Evolutionary conservation across 2,113 vertebrate species (phyloP).

Genomic region (Phoxinus phoxinus): DNA sequence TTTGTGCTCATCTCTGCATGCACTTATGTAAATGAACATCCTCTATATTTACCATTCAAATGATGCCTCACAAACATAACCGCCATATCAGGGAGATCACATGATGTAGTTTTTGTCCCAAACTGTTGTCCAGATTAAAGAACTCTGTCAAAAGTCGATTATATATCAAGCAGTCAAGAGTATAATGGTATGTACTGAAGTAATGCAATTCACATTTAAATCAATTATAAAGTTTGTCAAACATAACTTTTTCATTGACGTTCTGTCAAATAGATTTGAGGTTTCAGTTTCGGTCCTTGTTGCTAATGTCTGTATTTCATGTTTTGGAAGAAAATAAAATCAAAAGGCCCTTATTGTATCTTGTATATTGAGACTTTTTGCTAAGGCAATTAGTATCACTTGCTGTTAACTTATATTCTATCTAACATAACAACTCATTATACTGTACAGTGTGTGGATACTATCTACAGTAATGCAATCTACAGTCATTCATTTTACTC

Average conservation of each 20-base stretch:
- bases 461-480: not conserved
- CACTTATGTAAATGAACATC: slow-evolving; percentile 36
- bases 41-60: slow-evolving; percentile 60
- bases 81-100: not conserved
- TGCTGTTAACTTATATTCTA: too few species aligned
- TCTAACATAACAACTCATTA: not conserved
- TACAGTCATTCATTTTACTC: not conserved
- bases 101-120: not conserved
- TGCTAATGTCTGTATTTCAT: not conserved
- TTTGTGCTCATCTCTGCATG: slow-evolving; percentile 26
- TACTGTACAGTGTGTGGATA: not conserved
- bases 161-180: not conserved
- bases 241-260: not conserved
- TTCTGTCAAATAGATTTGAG: too few species aligned
- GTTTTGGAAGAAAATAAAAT: not conserved
- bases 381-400: too few species aligned
- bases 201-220: not conserved
- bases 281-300: too few species aligned
- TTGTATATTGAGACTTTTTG: not conserved
- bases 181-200: not conserved
- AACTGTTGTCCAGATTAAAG: not conserved
- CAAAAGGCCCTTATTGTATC: not conserved
- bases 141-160: not conserved
- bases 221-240: not conserved
- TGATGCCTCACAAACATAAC: slow-evolving; percentile 16